Percentiles rank a stretch among this genome's conserved stretches.
phyloP scores from a whole-genome alignment of 2,797 vertebrate genomes.

The Acanthornis magna region DNA sequence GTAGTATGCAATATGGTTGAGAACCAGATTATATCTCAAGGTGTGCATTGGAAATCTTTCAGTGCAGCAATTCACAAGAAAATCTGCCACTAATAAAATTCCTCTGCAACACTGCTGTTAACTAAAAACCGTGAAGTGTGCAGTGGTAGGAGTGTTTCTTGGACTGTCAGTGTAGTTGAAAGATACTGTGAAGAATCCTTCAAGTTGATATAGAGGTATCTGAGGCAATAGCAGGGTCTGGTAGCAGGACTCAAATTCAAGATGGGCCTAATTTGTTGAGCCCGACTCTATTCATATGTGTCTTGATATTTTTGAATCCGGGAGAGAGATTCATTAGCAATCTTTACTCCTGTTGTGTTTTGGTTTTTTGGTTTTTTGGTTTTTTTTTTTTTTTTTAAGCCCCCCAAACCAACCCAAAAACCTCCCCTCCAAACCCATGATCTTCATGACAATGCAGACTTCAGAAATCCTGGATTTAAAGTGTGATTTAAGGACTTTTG shows the following conservation, averaged over 20 bases:
- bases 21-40: not conserved
- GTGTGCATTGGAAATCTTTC: not conserved
- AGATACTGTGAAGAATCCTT: not conserved
- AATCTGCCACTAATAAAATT: not conserved
- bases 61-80: not conserved
- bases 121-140: not conserved
- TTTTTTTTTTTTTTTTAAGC: not conserved
- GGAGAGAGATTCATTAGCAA: not conserved
- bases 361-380: too few species aligned
- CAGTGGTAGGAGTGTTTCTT: not conserved
- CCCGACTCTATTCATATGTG: not conserved
- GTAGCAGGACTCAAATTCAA: not conserved
- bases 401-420: accelerated
- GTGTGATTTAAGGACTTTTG: conserved; percentile 53
- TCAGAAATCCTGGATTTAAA: conserved; percentile 43
- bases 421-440: not conserved
- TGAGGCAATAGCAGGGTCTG: not conserved
- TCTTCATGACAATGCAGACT: not conserved
- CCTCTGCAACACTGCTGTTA: not conserved
- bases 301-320: not conserved
- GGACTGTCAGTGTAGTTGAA: not conserved
- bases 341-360: not conserved
- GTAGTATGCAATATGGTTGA: not conserved
- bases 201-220: not conserved
- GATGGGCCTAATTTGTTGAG: not conserved